Evolutionary conservation across 2,888 invertebrate species (phyloP), one percentile per base, ranked within the genome.

Genomic region (Willowsia nigromaculata): DNA sequence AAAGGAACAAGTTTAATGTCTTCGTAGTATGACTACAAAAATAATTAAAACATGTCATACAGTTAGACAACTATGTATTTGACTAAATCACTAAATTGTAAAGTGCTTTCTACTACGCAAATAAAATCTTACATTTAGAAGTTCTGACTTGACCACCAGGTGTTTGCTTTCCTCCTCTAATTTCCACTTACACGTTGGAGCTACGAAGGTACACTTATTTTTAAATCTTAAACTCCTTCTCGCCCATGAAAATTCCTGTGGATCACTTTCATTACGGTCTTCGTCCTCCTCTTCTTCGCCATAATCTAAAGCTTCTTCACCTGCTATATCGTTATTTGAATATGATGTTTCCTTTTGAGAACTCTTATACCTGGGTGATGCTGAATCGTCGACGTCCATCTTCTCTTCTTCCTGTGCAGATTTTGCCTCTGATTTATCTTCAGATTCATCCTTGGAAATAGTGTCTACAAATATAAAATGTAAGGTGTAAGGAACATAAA

Each of bases 251-350:
- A 90, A 90, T 81, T 91, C 91, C 56, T 91, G 90, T 37, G 80
- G 78, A 53, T 91, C 92, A 59, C 78, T 88, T 40, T 91, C 91
- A 47, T 76, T 83, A 65, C 85, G 85, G 18, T 92, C 92, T 62
- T 92, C 92, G 18, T 92, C 92, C 0, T 89, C 88, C 53, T 92
- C 92, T 74, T 92, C 92, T 30, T 92, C 92, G 0, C 91, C 92
- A 90, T 92, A 92, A 91, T 92, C 92, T 43, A 92, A 87, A 78
- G 85, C 90, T 80, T 92, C 92, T 65, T 92, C 92, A 85, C 91
- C 91, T 89, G 84, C 89, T 85, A 85, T 78, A 88, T 84, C 88
- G 89, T 85, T 76, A 53, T 80, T 84, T 78, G 80, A 30, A 82
- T 43, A 82, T 43, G 76, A 59, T 47, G 68, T 56, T 78, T 85